A percentile compares a stretch with the other conserved stretches of the same genome.
Conservation (phyloP, 2,888 invertebrate species). For the Didymodactylos carnosus region DNA sequence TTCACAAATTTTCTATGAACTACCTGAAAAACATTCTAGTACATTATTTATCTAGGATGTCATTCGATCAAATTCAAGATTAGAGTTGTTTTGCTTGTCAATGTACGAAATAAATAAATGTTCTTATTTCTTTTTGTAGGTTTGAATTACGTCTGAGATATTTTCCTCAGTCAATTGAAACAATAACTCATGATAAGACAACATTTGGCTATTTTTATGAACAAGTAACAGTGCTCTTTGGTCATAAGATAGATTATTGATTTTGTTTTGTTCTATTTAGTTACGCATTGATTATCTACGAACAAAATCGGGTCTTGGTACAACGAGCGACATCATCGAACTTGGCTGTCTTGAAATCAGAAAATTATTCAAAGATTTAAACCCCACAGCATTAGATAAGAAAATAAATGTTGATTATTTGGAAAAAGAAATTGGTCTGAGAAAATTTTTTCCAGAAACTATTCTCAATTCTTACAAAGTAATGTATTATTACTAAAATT, state of each 20-base stretch:
- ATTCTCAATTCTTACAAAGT: slow-evolving; percentile 63
- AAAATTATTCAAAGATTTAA: slow-evolving; percentile 58
- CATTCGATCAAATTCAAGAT: too few species aligned
- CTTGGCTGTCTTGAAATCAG: slow-evolving; percentile 77
- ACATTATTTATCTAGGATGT: too few species aligned
- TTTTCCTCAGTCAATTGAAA: background rate
- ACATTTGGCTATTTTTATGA: slow-evolving; percentile 91
- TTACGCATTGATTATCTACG: slow-evolving; percentile 77
- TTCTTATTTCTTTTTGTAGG: too few species aligned
- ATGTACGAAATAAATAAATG: too few species aligned
- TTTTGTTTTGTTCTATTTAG: slow-evolving; percentile 39
- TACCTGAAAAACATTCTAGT: too few species aligned
- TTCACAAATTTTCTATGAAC: too few species aligned
- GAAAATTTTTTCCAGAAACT: slow-evolving; percentile 72
- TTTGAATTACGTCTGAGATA: background rate
- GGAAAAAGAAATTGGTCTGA: slow-evolving; percentile 78
- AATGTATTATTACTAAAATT: too few species aligned
- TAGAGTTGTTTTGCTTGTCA: too few species aligned
- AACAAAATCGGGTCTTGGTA: slow-evolving; percentile 43
- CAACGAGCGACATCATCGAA: slow-evolving; percentile 61
- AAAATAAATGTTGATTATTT: slow-evolving; percentile 84
- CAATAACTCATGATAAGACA: slow-evolving; percentile 48
- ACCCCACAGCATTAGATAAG: slow-evolving; percentile 68
- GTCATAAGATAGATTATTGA: background rate
- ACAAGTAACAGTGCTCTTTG: slow-evolving; percentile 42